Evolutionary conservation across 2,797 vertebrate species (phyloP).

Genomic region (Gobionotothen gibberifrons): DNA sequence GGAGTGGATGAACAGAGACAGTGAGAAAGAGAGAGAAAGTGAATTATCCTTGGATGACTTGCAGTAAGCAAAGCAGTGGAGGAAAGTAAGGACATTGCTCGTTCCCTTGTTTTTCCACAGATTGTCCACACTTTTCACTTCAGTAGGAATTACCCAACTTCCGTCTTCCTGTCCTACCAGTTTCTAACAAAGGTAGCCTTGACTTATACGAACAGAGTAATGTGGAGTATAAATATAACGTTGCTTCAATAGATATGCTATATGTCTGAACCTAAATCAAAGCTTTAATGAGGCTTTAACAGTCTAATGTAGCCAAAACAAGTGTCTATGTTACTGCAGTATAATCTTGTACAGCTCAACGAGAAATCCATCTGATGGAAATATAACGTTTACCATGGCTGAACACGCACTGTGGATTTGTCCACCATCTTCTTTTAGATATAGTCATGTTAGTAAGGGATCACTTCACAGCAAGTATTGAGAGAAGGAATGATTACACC

Average conservation of each 20-base stretch:
- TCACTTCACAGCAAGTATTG: background rate
- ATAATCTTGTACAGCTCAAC: background rate
- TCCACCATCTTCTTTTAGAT: background rate
- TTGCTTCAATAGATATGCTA: background rate
- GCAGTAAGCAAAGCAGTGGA: slow-evolving; percentile 27
- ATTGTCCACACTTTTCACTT: slow-evolving; percentile 18
- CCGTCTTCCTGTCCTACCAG: background rate
- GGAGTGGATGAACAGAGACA: slow-evolving; percentile 17
- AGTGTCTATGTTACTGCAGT: background rate
- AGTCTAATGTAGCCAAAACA: slow-evolving; percentile 1
- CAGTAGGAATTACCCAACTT: background rate
- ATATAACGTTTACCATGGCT: background rate
- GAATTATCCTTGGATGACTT: slow-evolving; percentile 26
- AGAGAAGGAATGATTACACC: background rate
- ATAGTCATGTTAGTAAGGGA: background rate
- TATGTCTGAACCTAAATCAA: background rate
- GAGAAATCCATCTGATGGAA: background rate
- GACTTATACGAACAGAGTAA: background rate
- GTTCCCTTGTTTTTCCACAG: slow-evolving; percentile 14
- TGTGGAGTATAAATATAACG: background rate
- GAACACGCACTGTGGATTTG: background rate
- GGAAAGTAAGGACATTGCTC: slow-evolving; percentile 29
- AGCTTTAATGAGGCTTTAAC: slow-evolving; percentile 1
- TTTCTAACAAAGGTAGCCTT: background rate
- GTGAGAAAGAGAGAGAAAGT: background rate